These are phyloP conservation scores for Vanessa atalanta DNA, from an alignment of 1,140 invertebrate genomes.

Conservation along the genomic window DNA sequence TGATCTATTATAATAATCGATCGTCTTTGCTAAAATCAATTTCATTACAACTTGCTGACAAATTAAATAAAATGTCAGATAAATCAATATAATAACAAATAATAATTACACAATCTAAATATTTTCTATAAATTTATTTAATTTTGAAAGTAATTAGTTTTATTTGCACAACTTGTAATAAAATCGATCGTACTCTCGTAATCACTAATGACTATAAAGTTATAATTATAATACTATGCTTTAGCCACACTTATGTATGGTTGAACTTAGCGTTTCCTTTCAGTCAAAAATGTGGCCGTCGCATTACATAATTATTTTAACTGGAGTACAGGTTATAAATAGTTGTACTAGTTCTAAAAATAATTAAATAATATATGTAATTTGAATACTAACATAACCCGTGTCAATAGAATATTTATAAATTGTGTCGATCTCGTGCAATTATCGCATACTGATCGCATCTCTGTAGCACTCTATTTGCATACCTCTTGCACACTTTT, in stretches of 20 bases:
- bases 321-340: neutral
- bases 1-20: neutral
- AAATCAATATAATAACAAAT: too few species aligned
- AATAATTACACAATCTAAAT: too few species aligned
- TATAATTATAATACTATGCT: neutral
- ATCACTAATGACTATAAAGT: slow-evolving; percentile 7
- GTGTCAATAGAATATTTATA: too few species aligned
- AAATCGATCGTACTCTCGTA: neutral
- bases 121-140: too few species aligned
- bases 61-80: neutral
- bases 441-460: too few species aligned
- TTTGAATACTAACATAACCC: neutral
- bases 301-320: neutral
- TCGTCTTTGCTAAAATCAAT: neutral
- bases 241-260: neutral
- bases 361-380: neutral
- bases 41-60: neutral
- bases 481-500: too few species aligned
- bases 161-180: neutral
- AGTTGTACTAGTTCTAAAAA: neutral
- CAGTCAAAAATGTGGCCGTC: neutral
- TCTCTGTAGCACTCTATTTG: too few species aligned
- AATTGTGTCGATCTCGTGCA: too few species aligned
- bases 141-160: neutral
- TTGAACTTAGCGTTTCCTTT: neutral